phyloP scores from a whole-genome alignment of 2,888 invertebrate genomes.

The Watsonalla cultraria region DNA sequence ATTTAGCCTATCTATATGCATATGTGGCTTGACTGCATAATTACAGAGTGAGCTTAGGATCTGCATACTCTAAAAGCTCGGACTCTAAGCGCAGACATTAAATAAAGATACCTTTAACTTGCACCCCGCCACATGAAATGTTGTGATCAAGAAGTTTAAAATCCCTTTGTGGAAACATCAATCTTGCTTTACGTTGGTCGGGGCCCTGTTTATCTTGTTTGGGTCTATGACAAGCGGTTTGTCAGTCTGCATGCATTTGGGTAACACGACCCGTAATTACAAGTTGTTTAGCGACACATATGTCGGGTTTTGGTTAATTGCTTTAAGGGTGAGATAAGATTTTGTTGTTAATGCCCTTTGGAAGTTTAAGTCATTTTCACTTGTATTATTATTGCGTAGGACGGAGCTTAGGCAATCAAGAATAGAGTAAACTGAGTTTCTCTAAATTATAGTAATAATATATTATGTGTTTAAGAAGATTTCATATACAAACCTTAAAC shows the following conservation, averaged over 20 bases:
- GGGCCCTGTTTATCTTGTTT: constrained; percentile 41
- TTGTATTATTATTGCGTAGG: too few species aligned
- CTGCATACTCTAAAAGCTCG: too few species aligned
- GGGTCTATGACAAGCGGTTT: constrained; percentile 40
- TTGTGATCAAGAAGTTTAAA: constrained; percentile 66
- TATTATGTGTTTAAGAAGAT: too few species aligned
- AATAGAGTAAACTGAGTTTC: too few species aligned
- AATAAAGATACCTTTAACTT: too few species aligned
- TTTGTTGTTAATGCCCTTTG: background rate
- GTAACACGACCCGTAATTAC: background rate
- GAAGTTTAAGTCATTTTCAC: background rate
- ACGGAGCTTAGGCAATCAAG: too few species aligned
- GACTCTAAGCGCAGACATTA: too few species aligned
- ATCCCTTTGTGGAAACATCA: constrained; percentile 65
- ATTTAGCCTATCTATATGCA: too few species aligned
- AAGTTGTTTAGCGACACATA: background rate
- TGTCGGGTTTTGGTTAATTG: background rate
- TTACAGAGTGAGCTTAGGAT: too few species aligned
- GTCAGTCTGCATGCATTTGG: constrained; percentile 26
- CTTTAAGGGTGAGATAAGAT: background rate
- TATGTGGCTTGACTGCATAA: too few species aligned
- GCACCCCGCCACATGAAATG: constrained; percentile 28
- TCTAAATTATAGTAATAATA: too few species aligned
- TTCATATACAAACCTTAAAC: too few species aligned
- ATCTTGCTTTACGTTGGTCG: constrained; percentile 53